phyloP scores from a whole-genome alignment of 2,888 invertebrate genomes.

The Ligdia adustata region DNA sequence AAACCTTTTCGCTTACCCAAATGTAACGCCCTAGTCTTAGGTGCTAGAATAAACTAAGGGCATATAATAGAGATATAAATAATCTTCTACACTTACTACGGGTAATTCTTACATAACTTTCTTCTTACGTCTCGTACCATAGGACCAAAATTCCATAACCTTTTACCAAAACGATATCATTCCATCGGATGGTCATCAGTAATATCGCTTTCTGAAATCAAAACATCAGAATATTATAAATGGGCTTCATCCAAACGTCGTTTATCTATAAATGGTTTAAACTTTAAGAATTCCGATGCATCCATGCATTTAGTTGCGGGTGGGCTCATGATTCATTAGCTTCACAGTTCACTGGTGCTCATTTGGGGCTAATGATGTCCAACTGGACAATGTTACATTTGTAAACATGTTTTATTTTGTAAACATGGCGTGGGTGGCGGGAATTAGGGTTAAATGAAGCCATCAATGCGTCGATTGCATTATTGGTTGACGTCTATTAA shows the following conservation, averaged over 20 bases:
- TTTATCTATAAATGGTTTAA: constrained; percentile 46
- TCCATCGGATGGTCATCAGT: no score
- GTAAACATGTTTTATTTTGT: constrained; percentile 8
- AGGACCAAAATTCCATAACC: no score
- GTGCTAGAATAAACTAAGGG: no score
- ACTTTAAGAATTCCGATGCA: constrained; percentile 24
- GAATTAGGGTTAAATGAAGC: constrained; percentile 21
- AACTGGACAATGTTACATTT: constrained; percentile 18
- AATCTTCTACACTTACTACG: no score
- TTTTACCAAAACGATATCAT: no score
- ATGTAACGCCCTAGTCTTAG: no score
- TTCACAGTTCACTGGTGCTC: constrained; percentile 30
- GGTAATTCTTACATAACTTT: no score
- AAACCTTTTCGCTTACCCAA: no score
- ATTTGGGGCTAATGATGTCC: constrained; percentile 27
- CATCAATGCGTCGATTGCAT: constrained; percentile 10
- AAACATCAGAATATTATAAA: constrained; percentile 14
- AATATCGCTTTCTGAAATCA: no score
- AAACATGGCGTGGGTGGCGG: constrained; percentile 9
- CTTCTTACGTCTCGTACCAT: no score
- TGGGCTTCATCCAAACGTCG: constrained; percentile 16
- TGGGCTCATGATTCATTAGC: constrained; percentile 35
- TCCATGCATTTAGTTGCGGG: constrained; percentile 26
- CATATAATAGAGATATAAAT: no score
- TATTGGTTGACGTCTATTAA: constrained; percentile 15